phyloP scores from a whole-genome alignment of 2,113 vertebrate species.

The Heterotis niloticus region DNA sequence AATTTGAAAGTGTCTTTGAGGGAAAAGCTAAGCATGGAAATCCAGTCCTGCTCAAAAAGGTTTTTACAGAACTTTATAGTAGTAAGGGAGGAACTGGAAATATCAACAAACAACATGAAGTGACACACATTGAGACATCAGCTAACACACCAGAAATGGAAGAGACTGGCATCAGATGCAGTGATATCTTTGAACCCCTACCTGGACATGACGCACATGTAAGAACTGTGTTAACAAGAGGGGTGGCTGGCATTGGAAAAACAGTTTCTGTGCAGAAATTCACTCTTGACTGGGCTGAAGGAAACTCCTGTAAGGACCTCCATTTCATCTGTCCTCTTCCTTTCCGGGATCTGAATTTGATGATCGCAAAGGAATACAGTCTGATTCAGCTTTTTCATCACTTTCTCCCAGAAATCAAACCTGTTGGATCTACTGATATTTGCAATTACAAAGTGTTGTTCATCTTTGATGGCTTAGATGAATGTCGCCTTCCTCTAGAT shows the following conservation, averaged over 20 bases:
- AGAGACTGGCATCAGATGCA: neutral
- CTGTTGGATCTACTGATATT: neutral
- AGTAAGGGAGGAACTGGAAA: neutral
- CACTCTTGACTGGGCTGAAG: no score
- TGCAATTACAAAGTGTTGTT: neutral
- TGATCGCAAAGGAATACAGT: neutral
- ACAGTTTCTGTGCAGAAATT: no score
- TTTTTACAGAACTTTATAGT: constrained; percentile 9
- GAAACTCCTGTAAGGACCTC: neutral
- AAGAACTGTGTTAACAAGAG: neutral
- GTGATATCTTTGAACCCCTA: neutral
- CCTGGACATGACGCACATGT: neutral
- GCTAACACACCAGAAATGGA: neutral
- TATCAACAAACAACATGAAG: constrained; percentile 1
- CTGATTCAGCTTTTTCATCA: constrained; percentile 5
- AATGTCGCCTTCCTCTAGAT: no score
- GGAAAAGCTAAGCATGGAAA: neutral
- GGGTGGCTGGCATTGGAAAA: no score
- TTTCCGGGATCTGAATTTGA: no score
- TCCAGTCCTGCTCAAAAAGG: neutral
- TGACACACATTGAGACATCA: neutral
- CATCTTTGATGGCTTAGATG: neutral
- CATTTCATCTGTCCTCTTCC: neutral
- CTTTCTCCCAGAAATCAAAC: neutral
- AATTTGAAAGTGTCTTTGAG: neutral